Evolutionary conservation across 1,140 invertebrate species (phyloP).

Genomic region (Dinothrombium tinctorium): DNA sequence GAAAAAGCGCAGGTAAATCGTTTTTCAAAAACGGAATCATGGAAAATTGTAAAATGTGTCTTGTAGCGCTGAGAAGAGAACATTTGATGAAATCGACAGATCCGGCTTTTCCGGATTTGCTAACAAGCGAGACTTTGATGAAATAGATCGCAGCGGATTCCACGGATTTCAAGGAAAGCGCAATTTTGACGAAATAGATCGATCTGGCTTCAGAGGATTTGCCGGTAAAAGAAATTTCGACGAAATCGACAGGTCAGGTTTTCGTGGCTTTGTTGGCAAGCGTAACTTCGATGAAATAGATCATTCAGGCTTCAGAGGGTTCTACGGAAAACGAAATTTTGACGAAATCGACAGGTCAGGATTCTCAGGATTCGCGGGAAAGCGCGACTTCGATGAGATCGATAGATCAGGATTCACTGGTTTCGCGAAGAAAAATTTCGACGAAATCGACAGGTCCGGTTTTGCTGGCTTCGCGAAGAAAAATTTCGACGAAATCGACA

Average conservation of each 20-base stretch:
- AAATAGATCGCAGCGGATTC: constrained; percentile 33
- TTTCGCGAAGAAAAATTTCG: constrained; percentile 25
- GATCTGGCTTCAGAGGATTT: constrained; percentile 31
- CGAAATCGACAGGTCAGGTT: constrained; percentile 33
- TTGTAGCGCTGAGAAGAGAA: no score
- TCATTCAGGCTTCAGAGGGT: constrained; percentile 29
- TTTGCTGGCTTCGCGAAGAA: constrained; percentile 18
- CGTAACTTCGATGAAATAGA: constrained; percentile 36
- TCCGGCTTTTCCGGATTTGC: no score
- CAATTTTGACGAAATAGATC: constrained; percentile 36
- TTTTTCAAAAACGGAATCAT: no score
- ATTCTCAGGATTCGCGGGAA: constrained; percentile 17
- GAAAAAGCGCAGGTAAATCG: no score
- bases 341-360: constrained; percentile 26
- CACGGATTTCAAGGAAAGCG: constrained; percentile 27
- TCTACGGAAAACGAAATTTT: constrained; percentile 29
- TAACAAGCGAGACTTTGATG: constrained; percentile 33
- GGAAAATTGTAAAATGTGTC: no score
- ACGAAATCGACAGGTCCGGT: constrained; percentile 24
- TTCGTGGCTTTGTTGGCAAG: constrained; percentile 27
- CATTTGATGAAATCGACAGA: no score
- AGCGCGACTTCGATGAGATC: constrained; percentile 33
- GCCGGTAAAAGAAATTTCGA: constrained; percentile 31
- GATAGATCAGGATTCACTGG: constrained; percentile 31
- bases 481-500: constrained; percentile 36